Evolutionary conservation across 2,113 vertebrate genomes (phyloP).

Genomic region (Alethe diademata): DNA sequence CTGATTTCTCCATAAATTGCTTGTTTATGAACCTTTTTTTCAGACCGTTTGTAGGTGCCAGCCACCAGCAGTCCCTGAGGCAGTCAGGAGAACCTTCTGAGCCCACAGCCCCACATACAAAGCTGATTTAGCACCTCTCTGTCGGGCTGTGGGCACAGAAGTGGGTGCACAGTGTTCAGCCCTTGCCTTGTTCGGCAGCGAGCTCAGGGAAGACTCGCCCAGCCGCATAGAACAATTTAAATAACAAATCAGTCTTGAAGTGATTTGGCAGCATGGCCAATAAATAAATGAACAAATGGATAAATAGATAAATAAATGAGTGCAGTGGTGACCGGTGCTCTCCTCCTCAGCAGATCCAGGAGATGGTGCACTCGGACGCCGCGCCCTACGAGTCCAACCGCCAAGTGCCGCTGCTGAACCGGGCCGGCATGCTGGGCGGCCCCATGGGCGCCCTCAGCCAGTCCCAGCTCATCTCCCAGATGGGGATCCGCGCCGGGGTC

Average conservation of each 20-base stretch:
- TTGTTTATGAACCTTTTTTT: not conserved
- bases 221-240: not conserved
- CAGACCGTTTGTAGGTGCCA: not conserved
- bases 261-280: not conserved
- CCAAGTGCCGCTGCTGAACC: slow-evolving; percentile 89
- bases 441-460: slow-evolving; percentile 90
- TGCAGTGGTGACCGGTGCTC: slow-evolving; percentile 25
- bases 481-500: slow-evolving; percentile 83
- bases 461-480: slow-evolving; percentile 95
- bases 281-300: not conserved
- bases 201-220: not conserved
- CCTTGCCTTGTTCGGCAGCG: not conserved
- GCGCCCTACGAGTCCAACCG: slow-evolving; percentile 86
- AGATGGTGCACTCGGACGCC: slow-evolving; percentile 92
- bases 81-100: not conserved
- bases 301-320: not conserved
- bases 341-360: slow-evolving; percentile 92
- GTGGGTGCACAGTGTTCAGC: fast-evolving
- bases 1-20: not conserved
- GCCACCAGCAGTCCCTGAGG: not conserved
- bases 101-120: not conserved
- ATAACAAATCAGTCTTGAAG: not conserved
- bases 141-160: fast-evolving
- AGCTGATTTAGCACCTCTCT: not conserved
- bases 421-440: slow-evolving; percentile 86